A percentile compares a stretch with the other conserved stretches of the same genome.
phyloP scores from a whole-genome alignment of 2,113 vertebrate genomes.

The Notothenia coriiceps region DNA sequence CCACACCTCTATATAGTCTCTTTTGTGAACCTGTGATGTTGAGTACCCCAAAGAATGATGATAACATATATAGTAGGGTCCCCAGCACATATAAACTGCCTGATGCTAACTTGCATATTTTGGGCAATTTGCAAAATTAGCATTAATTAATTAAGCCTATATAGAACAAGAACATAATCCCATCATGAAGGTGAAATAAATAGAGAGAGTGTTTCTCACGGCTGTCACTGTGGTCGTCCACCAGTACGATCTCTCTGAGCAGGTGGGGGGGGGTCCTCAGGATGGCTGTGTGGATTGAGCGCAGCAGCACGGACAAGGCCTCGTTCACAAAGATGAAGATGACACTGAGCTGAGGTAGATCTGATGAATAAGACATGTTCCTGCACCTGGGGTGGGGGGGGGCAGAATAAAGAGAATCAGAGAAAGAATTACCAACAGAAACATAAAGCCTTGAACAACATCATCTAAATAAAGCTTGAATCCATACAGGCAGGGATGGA shows the following conservation, averaged over 20 bases:
- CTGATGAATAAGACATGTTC: constrained; percentile 91
- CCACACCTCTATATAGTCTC: background rate
- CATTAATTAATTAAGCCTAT: too few species aligned
- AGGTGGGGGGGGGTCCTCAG: constrained; percentile 91
- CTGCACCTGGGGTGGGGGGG: constrained; percentile 85
- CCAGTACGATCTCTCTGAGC: constrained; percentile 95
- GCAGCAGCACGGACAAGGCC: constrained; percentile 93
- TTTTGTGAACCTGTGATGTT: too few species aligned
- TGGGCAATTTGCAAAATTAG: too few species aligned
- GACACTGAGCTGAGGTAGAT: constrained; percentile 94
- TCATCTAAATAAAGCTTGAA: background rate
- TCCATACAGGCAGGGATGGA: background rate
- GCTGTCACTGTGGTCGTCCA: constrained; percentile 95
- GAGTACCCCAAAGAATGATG: too few species aligned
- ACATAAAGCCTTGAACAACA: background rate
- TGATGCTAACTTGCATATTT: too few species aligned
- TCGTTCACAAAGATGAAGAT: constrained; percentile 98
- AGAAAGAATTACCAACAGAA: background rate
- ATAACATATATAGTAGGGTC: too few species aligned
- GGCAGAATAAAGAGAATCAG: background rate
- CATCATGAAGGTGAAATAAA: background rate
- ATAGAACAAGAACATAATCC: too few species aligned
- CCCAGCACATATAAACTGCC: too few species aligned
- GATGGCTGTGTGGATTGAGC: constrained; percentile 93
- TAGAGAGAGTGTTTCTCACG: constrained; percentile 81